Percentiles rank a stretch among this genome's conserved stretches.
These are phyloP conservation scores for Paragorgia papillata DNA, from an alignment of 92 coral and sea anemone species.

Conservation along the genomic window DNA sequence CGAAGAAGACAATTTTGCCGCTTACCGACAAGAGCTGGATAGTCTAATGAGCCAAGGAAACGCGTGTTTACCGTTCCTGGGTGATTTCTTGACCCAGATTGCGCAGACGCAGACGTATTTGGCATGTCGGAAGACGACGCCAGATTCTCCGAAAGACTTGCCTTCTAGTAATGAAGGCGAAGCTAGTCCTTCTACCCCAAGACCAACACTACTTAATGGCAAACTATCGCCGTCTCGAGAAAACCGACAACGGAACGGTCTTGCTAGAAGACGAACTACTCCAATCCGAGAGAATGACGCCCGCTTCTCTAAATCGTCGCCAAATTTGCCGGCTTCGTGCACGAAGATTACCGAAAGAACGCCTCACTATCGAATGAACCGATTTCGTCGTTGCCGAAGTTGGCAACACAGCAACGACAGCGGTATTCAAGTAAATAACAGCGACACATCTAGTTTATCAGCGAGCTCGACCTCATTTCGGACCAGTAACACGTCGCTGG, in stretches of 20 bases:
- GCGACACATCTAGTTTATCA: slow-evolving; percentile 68
- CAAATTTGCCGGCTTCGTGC: slow-evolving; percentile 33
- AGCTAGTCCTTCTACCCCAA: slow-evolving; percentile 39
- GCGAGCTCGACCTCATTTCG: slow-evolving; percentile 86
- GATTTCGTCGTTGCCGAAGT: slow-evolving; percentile 60
- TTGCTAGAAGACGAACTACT: slow-evolving; percentile 42
- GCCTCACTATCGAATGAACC: slow-evolving; percentile 13
- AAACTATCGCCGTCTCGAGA: slow-evolving; percentile 21
- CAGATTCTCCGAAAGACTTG: slow-evolving; percentile 41
- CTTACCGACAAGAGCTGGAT: slow-evolving; percentile 79
- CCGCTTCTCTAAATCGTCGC: slow-evolving; percentile 33
- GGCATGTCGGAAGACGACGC: slow-evolving; percentile 67
- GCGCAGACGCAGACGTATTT: slow-evolving; percentile 88
- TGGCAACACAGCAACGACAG: slow-evolving; percentile 70
- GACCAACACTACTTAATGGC: slow-evolving; percentile 29
- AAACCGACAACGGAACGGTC: slow-evolving; percentile 24
- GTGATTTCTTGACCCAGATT: slow-evolving; percentile 93
- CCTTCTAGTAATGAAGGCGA: slow-evolving; percentile 16
- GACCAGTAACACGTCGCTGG: slow-evolving; percentile 64
- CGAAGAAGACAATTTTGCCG: slow-evolving; percentile 84
- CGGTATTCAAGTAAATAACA: slow-evolving; percentile 61
- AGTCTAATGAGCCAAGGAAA: slow-evolving; percentile 54
- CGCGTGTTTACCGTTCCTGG: slow-evolving; percentile 85
- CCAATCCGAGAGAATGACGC: slow-evolving; percentile 27
- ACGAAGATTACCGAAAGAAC: slow-evolving; percentile 10